Base-by-base conservation (phyloP, 2,888 invertebrate species). In the Spilosoma lubricipeda region DNA sequence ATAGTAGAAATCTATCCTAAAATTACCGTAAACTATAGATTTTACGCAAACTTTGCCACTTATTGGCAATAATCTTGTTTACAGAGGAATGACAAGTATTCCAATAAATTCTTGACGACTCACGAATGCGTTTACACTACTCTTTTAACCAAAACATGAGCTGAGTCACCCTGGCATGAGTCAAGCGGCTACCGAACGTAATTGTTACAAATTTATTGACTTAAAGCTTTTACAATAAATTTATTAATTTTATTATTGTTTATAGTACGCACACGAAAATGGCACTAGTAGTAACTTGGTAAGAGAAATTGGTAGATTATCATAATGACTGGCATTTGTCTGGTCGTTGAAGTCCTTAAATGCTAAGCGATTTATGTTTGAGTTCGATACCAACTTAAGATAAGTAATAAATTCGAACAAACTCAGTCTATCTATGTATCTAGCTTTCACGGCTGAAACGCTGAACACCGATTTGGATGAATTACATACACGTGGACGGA, bases 151-250 rank as follows among this genome's bases (percentile, higher is more conserved):
- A 86, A 86, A 88, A 87, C 86, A 85, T 79, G 81, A 75, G 83
- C 82, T 89, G 88, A 90, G 77, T 89, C 89, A 87, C 82, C 77
- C 64, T 77, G 75, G 88, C 81, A 84, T 90, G 88, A 90, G 81
- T 89, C 87, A 87, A 80, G 68, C 68, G 71, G 59, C 63, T 20
- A 42, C 70, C 59, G 52, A 15, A 68, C 15, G 33, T n/a, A 18
- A 18, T 36, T 56, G 36, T 48, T 67, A 48, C 48, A 56, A 52
- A 56, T 33, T 9, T 56, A 56, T 30, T 63, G 59, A 63, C 18
- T 63, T 48, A 48, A 48, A 48, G 48, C 48, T 48, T 18, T 18
- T 18, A 30, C 30, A 27, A 63, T 15, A 63, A 63, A 63, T 27
- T 63, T 63, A 63, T 5, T 63, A 27, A 63, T 63, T 63, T 13